Conservation (phyloP, 2,888 invertebrate species). For the Nephrotoma appendiculata region DNA sequence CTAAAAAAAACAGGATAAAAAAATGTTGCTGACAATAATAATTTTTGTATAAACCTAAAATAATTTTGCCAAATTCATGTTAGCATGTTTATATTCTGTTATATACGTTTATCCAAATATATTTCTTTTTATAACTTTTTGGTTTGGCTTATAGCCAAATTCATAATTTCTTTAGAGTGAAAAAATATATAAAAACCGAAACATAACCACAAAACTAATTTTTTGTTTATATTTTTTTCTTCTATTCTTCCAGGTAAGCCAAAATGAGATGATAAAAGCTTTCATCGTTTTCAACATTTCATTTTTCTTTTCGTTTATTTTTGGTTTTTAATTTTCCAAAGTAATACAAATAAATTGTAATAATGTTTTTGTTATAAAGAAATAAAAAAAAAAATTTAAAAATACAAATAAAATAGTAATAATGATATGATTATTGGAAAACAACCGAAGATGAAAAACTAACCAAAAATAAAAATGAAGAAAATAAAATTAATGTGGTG, state of each 20-base stretch:
- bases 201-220: neutral
- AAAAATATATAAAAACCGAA: neutral
- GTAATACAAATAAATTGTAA: neutral
- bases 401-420: neutral
- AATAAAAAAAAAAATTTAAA: neutral
- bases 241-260: slow-evolving; percentile 1
- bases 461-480: neutral
- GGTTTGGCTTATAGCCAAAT: neutral
- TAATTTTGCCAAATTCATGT: neutral
- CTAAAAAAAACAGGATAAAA: neutral
- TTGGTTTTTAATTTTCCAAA: neutral
- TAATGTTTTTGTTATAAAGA: neutral
- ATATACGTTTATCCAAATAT: neutral
- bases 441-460: neutral
- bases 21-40: neutral
- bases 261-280: slow-evolving; percentile 7
- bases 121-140: neutral
- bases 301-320: neutral
- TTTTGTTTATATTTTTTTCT: neutral
- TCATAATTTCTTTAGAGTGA: neutral
- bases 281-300: neutral
- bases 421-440: neutral
- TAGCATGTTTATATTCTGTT: neutral
- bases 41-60: neutral
- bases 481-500: neutral